phyloP scores from a whole-genome alignment of 2,888 invertebrate genomes.

The Cancer borealis region DNA sequence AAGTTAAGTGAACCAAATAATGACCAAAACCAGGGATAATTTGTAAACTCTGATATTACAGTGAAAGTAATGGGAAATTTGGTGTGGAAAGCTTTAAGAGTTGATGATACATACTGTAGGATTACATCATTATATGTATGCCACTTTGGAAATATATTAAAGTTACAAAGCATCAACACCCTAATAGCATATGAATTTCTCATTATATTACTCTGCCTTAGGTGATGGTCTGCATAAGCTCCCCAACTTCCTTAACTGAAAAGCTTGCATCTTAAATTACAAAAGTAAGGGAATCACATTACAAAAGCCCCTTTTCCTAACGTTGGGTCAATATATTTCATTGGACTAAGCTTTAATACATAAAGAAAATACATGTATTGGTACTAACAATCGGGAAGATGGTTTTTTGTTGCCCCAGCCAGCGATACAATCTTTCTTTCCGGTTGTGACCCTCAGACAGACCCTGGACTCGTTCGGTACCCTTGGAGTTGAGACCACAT shows the following conservation, averaged over 20 bases:
- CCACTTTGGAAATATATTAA: too few relatives aligned
- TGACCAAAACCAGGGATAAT: neutral
- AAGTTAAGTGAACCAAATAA: neutral
- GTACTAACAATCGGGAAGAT: conserved; percentile 75
- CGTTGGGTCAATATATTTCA: neutral
- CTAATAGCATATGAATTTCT: neutral
- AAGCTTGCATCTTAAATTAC: neutral
- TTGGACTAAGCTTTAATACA: too few relatives aligned
- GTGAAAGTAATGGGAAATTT: neutral
- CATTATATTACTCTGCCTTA: neutral
- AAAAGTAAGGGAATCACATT: neutral
- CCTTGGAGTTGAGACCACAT: conserved; percentile 77
- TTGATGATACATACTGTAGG: neutral
- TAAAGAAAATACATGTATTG: neutral
- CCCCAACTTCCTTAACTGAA: neutral
- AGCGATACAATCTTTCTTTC: conserved; percentile 78
- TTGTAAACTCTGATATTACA: neutral
- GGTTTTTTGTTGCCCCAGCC: conserved; percentile 78
- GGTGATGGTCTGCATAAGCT: neutral
- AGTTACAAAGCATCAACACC: neutral
- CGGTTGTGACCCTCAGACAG: conserved; percentile 78
- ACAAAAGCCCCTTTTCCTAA: neutral
- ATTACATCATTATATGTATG: neutral
- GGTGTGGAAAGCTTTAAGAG: neutral
- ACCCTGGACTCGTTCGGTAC: conserved; percentile 52